Evolutionary conservation across 2,113 vertebrate species (phyloP).

Genomic region (Apeltes quadracus): DNA sequence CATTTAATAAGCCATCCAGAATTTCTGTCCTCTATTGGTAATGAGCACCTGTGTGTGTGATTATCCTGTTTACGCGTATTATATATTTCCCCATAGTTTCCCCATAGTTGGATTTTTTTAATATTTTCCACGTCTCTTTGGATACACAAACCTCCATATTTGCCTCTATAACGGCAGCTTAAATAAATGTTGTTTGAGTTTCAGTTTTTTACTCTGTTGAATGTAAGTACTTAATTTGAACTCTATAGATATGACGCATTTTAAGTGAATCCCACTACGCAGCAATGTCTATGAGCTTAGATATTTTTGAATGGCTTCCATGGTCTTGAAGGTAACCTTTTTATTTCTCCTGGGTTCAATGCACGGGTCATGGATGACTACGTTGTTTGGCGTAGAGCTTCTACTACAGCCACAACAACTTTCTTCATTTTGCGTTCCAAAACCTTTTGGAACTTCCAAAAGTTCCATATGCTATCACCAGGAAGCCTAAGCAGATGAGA

Average conservation of each 20-base stretch:
- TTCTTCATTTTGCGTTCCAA: constrained; percentile 99
- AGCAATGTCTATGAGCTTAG: constrained; percentile 80
- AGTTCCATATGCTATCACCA: constrained; percentile 97
- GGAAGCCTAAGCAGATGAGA: constrained; percentile 90
- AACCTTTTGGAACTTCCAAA: constrained; percentile 97
- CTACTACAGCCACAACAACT: constrained; percentile 92
- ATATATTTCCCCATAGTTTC: background rate
- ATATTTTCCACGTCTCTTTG: background rate
- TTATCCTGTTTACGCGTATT: background rate
- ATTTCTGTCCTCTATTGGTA: background rate
- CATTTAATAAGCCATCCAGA: constrained; percentile 4
- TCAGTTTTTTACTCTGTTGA: background rate
- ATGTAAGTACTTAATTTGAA: background rate
- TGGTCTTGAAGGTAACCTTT: constrained; percentile 90
- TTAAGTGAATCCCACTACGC: constrained; percentile 41
- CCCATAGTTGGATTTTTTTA: background rate
- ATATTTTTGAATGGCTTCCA: constrained; percentile 90
- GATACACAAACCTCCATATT: background rate
- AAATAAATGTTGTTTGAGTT: background rate
- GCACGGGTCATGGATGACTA: constrained; percentile 94
- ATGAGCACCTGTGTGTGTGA: background rate
- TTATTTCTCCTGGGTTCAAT: constrained; percentile 92
- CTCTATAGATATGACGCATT: constrained; percentile 30
- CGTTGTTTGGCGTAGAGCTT: constrained; percentile 91
- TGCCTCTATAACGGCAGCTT: background rate